Evolutionary conservation across 1,140 invertebrate genomes (phyloP).

Genomic region (Phenacoccus solenopsis): DNA sequence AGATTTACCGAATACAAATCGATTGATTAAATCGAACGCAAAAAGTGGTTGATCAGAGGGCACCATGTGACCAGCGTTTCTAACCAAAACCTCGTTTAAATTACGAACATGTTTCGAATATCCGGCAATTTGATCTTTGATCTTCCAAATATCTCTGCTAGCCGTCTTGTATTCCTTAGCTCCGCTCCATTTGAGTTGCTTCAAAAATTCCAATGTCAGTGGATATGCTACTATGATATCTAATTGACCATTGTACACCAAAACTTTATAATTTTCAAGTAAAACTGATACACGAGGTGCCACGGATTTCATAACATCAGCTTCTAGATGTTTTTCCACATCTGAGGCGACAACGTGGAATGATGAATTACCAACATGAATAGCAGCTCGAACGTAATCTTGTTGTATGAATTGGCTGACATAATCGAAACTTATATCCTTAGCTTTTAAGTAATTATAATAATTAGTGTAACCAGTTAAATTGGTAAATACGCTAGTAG

Average conservation of each 20-base stretch:
- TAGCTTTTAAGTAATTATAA: constrained; percentile 56
- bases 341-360: constrained; percentile 33
- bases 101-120: constrained; percentile 33
- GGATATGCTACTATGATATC: constrained; percentile 76
- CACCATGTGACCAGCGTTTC: constrained; percentile 73
- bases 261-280: constrained; percentile 48
- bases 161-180: constrained; percentile 49
- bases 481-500: constrained; percentile 47
- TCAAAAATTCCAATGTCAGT: constrained; percentile 52
- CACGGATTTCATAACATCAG: constrained; percentile 74
- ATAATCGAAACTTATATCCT: constrained; percentile 27
- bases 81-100: constrained; percentile 59
- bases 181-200: constrained; percentile 49
- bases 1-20: constrained; percentile 42
- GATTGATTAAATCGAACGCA: constrained; percentile 59
- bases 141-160: constrained; percentile 33
- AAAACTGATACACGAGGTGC: constrained; percentile 59
- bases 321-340: constrained; percentile 54
- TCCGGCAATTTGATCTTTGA: constrained; percentile 25
- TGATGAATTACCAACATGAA: constrained; percentile 69
- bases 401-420: constrained; percentile 35
- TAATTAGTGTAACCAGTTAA: constrained; percentile 63
- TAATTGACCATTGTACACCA: constrained; percentile 61
- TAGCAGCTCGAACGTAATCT: constrained; percentile 36
- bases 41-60: constrained; percentile 67